Conservation (phyloP, 2,113 vertebrate species). For the Lichenostomus cassidix region DNA sequence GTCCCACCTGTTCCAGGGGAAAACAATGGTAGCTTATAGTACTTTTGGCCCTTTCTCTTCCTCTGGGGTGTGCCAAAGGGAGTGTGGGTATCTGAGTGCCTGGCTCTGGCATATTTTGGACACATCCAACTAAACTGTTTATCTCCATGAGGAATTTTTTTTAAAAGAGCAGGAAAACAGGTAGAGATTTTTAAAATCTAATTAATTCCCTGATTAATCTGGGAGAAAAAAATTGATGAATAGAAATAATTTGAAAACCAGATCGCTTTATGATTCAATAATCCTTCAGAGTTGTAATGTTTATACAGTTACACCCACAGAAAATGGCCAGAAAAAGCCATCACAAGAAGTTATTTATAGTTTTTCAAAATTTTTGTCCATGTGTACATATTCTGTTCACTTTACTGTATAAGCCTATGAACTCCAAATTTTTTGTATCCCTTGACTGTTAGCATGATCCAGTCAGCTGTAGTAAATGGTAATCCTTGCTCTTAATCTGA, state of each 20-base stretch:
- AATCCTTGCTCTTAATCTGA: conserved; percentile 6
- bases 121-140: background rate
- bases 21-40: background rate
- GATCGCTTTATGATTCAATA: background rate
- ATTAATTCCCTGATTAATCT: background rate
- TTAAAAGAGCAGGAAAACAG: background rate
- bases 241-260: background rate
- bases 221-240: background rate
- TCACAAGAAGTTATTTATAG: background rate
- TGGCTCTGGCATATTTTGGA: background rate
- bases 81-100: background rate
- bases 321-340: background rate
- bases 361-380: background rate
- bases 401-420: background rate
- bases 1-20: background rate
- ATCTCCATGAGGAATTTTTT: background rate
- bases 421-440: background rate
- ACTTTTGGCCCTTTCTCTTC: background rate
- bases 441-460: background rate
- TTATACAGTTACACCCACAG: background rate
- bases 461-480: background rate
- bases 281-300: background rate
- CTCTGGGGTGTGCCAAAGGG: background rate
- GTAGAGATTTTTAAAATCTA: background rate
- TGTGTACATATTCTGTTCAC: background rate